Evolutionary conservation across 2,797 vertebrate genomes (phyloP), one percentile per base, ranked within the genome.

Genomic region (Parauchenoglanis punctatus): DNA sequence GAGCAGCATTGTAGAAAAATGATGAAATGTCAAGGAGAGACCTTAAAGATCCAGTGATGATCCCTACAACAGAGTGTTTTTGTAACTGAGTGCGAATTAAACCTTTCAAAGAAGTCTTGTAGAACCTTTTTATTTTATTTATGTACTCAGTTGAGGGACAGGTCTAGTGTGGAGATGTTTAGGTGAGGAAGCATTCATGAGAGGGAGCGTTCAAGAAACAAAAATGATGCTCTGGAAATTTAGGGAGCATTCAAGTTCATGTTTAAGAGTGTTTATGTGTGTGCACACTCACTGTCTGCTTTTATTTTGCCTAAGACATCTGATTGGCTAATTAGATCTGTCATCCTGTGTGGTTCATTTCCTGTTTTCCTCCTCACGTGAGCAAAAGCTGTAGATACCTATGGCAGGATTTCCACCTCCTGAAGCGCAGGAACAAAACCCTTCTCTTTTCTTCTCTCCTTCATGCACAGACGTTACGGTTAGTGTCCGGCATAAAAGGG

Each of bases 251-350:
- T 76, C 1, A 15, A 76, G 46, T 76, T 52, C 8, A 23, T 73
- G 52, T 78, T 56, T 31, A 20, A 0, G n/a, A 52, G 31, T 56
- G 3, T 78, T 11, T 76, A 25, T 73, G 17, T 17, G 25, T 76
- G 25, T 7, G 65, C 80, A 87, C 44, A 49, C 11, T 75, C 4
- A 49, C 23, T n/a, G 46, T 76, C 49, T 77, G 25, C 15, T 54
- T 72, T 72, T 46, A 40, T 20, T 44, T 40, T 72, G 17, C 54
- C 7, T 5, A 4, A 56, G 18, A 17, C 83, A 70, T 90, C 91
- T 93, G 85, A 93, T 92, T 91, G 89, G 83, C 86, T 93, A 91
- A 93, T 93, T 91, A 89, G 88, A 93, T 93, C 90, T 90, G 89
- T 93, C 91, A 90, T 90, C 91, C 58, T 83, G 54, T 88, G 75